Base-by-base conservation (phyloP, 2,888 invertebrate species). In the Girardia tigrina region DNA sequence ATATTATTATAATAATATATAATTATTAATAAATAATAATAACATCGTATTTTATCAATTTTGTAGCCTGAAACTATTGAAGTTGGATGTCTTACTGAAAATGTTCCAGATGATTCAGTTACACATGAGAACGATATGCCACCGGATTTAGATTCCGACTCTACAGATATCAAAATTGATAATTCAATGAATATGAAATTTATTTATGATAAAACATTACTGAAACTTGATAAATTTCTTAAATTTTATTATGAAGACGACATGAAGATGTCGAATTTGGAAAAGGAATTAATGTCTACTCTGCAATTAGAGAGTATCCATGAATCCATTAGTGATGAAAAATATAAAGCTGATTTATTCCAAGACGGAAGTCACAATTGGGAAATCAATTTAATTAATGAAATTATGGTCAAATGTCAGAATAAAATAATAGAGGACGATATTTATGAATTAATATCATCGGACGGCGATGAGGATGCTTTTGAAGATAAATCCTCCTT, bases 391-490 rank as follows among this genome's bases (percentile, higher is more conserved):
- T 56, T 6, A 20, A n/a, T 56, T 56, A 23, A 56, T 12, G 56
- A 56, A 20, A 56, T 56, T n/a, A 56, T n/a, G 56, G 2, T 8
- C 6, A 56, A 12, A 4, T 56, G 56, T 16, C 56, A 56, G 23
- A 56, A 16, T 56, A 56, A 56, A 56, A 56, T 56, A 6, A 56
- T 56, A 20, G 56, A 56, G n/a, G 56, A 56, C n/a, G 56, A 56
- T 56, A 16, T 56, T 56, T 20, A 23, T 56, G 56, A 56, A 56
- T 56, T 56, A 56, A 56, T 56, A 4, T 56, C 56, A 6, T 36
- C 8, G 12, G n/a, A 56, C n/a, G 56, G 23, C 23, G 56, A 56
- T 56, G n/a, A 12, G 6, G 56, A 20, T 56, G 56, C n/a, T n/a
- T n/a, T n/a, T n/a, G n/a, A n/a, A n/a, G n/a, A n/a, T n/a, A n/a